Percentiles rank a stretch among this genome's conserved stretches.
These are phyloP conservation scores for Cephalotes varians DNA, from an alignment of 2,888 invertebrate genomes.

Conservation along the genomic window DNA sequence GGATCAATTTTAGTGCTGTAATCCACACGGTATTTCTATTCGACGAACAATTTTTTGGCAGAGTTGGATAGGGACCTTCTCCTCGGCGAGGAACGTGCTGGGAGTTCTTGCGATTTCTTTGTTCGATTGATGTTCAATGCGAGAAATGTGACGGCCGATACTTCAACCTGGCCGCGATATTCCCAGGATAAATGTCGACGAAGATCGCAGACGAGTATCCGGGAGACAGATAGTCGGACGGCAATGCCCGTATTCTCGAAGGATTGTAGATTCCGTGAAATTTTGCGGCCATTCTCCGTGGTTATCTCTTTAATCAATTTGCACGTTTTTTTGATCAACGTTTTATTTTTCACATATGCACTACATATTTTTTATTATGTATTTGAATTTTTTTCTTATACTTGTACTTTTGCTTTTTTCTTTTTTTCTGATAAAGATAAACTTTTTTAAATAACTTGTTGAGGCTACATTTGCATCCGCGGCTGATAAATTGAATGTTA, in stretches of 20 bases:
- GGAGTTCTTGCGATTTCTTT: conserved; percentile 68
- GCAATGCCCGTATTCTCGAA: conserved; percentile 58
- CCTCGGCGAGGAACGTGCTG: conserved; percentile 51
- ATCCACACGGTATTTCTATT: conserved; percentile 39
- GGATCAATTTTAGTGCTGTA: conserved; percentile 2
- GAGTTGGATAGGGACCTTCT: conserved; percentile 18
- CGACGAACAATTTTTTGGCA: conserved; percentile 49
- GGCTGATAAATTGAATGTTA: background rate
- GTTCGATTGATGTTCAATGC: conserved; percentile 75
- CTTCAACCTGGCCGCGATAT: conserved; percentile 75
- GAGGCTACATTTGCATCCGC: background rate
- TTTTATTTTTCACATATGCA: background rate
- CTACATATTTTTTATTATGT: background rate
- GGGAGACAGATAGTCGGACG: conserved; percentile 72
- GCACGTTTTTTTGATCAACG: background rate
- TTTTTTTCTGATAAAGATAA: background rate
- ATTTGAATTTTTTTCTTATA: background rate
- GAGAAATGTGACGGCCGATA: conserved; percentile 77
- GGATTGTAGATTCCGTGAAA: conserved; percentile 62
- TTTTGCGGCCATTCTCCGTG: conserved; percentile 53
- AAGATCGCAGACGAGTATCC: conserved; percentile 74
- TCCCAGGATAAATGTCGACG: conserved; percentile 77
- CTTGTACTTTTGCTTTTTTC: background rate
- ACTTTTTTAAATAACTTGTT: background rate
- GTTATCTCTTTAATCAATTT: conserved; percentile 39